Base-by-base conservation (phyloP, 2,888 invertebrate species). In the Acronicta aceris region DNA sequence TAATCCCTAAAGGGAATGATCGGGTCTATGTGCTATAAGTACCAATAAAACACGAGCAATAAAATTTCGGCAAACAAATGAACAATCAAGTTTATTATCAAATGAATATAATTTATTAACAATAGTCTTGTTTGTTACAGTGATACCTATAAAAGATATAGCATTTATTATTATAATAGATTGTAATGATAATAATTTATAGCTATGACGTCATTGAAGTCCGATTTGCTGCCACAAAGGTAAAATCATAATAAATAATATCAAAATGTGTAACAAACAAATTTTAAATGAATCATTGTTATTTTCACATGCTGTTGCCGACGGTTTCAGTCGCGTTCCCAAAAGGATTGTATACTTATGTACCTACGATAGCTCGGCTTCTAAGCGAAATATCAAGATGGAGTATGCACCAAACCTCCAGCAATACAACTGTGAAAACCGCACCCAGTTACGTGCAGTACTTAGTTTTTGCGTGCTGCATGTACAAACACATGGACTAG, bases 141-240 rank as follows among this genome's bases (percentile, higher is more conserved):
- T 17, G 10, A 12, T 9, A n/a, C n/a, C n/a, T n/a, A 16, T 16
- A 55, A 49, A 21, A 3, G 2, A 21, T 3, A 13, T n/a, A 16
- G 41, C 51, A 65, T 68, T 65, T 71, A 71, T 71, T 51, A 25
- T 45, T 41, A 9, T 54, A 51, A 12, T 27, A 30, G 5, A 36
- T 49, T 50, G 1, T 27, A 51, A 16, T 5, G 58, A 58, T 65
- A 55, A 27, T 50, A 45, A 65, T 71, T 65, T 70, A 70, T 49
- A 52, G 25, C 42, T 30, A 21, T 71, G 65, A 65, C 71, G 65
- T 68, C 65, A 71, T 5, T 16, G 0, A 12, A 13, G 17, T 42
- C n/a, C 16, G 40, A 2, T 56, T 33, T 1, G 7, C 50, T 53
- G 30, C 10, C 45, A 62, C 42, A 53, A 49, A 13, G n/a, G 41